Evolutionary conservation across 2,888 invertebrate genomes (phyloP), one percentile per base, ranked within the genome.

Genomic region (Standfussiana lucernea): DNA sequence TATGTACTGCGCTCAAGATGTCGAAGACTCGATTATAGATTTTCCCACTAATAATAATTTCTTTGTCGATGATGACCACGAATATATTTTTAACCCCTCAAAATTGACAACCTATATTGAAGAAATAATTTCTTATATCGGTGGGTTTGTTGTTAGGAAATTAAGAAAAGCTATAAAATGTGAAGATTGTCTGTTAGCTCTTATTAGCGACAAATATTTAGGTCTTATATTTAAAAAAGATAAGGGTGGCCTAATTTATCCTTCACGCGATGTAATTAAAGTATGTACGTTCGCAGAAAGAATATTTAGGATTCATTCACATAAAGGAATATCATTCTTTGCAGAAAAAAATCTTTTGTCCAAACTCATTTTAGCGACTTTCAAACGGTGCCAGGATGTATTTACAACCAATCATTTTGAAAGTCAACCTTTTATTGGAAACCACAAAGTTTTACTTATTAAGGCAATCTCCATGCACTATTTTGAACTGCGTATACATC

Each of bases 201-300:
- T 50, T 47, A 50, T 50, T 37, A 68, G 47, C 32, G 15, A 50
- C 50, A 68, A 68, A 68, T 37, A 68, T 68, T 32, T 35, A n/a
- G 35, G 47, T 32, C 21, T 67, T 47, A 67, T 67, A 47, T 45
- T 47, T 32, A 50, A 37, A 37, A 66, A 37, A 68, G 35, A 68
- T 50, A 68, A 68, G 50, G 67, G 35, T 35, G 67, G 67, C 50
- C 67, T 68, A 1, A 68, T 68, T 50, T 68, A 68, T 68, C 50
- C 67, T 50, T 68, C 50, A 37, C 47, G 35, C 35, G 67, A 68
- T 24, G 47, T 50, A 8, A 53, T 35, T 50, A 68, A 50, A 68
- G 50, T 68, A 24, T 50, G 68, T 68, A n/a, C 47, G 37, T 3
- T 68, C 7, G 68, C 68, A 53, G 35, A 50, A 68, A 53, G 37